Conservation (phyloP, 1,140 invertebrate genomes). For the Diabrotica undecimpunctata region DNA sequence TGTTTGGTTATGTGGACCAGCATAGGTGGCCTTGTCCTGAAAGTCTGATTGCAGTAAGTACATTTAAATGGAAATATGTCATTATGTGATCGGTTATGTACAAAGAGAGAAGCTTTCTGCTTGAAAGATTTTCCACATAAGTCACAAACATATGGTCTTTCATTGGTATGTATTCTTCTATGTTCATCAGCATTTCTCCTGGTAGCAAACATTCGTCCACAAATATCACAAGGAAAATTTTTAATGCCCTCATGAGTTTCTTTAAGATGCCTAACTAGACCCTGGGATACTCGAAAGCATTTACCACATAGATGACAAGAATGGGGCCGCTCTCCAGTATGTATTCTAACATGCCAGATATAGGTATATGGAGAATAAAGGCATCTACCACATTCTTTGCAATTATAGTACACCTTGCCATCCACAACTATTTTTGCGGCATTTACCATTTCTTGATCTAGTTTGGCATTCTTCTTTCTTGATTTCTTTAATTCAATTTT, state of each 20-base stretch:
- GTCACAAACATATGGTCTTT: constrained; percentile 56
- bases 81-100: constrained; percentile 54
- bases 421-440: constrained; percentile 49
- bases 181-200: constrained; percentile 51
- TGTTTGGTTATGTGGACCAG: constrained; percentile 60
- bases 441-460: constrained; percentile 47
- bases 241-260: constrained; percentile 62
- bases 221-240: constrained; percentile 56
- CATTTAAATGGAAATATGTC: constrained; percentile 58
- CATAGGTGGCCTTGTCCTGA: constrained; percentile 56
- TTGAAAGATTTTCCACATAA: constrained; percentile 57
- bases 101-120: constrained; percentile 54
- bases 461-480: constrained; percentile 36
- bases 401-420: constrained; percentile 54
- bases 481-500: constrained; percentile 22
- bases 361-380: constrained; percentile 60
- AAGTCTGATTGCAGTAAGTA: constrained; percentile 59
- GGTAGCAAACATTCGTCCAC: constrained; percentile 53
- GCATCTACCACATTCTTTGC: constrained; percentile 57
- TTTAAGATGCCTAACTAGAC: constrained; percentile 58
- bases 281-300: constrained; percentile 63
- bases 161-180: constrained; percentile 46
- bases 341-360: constrained; percentile 59
- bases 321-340: constrained; percentile 70
- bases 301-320: constrained; percentile 72